Percentiles rank a stretch among this genome's conserved stretches.
phyloP scores from a whole-genome alignment of 1,140 invertebrate species.

The Leptonema lineaticorne region DNA sequence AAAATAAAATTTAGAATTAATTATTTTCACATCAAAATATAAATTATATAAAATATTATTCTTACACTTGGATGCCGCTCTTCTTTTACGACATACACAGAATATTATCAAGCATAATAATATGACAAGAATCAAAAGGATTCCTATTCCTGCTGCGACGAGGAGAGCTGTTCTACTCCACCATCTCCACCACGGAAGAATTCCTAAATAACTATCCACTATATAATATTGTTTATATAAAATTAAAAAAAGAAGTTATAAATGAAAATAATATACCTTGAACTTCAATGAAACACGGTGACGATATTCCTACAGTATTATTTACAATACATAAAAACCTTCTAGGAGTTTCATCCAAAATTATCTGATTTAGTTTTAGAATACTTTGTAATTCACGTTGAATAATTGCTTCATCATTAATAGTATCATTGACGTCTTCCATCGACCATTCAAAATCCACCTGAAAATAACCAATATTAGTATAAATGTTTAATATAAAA shows the following conservation, averaged over 20 bases:
- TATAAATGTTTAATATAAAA: neutral
- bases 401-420: slow-evolving; percentile 59
- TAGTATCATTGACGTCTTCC: slow-evolving; percentile 77
- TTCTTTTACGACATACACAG: slow-evolving; percentile 75
- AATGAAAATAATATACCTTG: slow-evolving; percentile 59
- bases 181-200: slow-evolving; percentile 36
- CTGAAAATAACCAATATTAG: slow-evolving; percentile 42
- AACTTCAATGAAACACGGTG: slow-evolving; percentile 75
- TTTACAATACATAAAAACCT: slow-evolving; percentile 83
- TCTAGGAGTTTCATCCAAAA: slow-evolving; percentile 63
- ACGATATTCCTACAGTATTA: slow-evolving; percentile 75
- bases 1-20: slow-evolving; percentile 5
- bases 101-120: slow-evolving; percentile 82
- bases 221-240: neutral
- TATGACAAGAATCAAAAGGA: slow-evolving; percentile 71
- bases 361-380: slow-evolving; percentile 61
- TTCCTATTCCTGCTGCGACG: slow-evolving; percentile 30
- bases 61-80: slow-evolving; percentile 82
- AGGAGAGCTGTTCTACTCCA: slow-evolving; percentile 37
- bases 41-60: slow-evolving; percentile 44
- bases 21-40: slow-evolving; percentile 3
- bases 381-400: slow-evolving; percentile 62
- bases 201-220: slow-evolving; percentile 27
- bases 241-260: neutral
- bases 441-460: slow-evolving; percentile 80